phyloP scores from a whole-genome alignment of 2,888 invertebrate species.

The Thalpophila matura region DNA sequence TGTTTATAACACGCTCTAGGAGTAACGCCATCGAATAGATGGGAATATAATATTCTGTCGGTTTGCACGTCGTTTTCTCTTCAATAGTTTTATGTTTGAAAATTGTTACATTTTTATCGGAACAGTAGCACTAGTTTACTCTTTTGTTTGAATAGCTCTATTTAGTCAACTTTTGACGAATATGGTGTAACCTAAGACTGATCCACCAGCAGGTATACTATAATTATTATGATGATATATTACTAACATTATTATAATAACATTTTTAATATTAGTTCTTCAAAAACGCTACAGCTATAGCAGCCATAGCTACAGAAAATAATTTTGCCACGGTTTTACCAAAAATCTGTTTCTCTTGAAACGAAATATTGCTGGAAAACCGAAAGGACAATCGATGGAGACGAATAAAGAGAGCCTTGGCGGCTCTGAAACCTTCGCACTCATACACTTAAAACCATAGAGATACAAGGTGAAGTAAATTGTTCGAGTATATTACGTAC shows the following conservation, averaged over 20 bases:
- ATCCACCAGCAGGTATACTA: no score
- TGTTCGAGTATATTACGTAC: constrained; percentile 14
- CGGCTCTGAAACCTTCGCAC: background rate
- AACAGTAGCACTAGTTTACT: constrained; percentile 19
- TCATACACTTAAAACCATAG: constrained; percentile 9
- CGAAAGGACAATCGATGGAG: no score
- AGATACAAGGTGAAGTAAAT: constrained; percentile 33
- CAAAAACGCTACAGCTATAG: no score
- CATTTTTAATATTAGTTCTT: no score
- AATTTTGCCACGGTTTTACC: no score
- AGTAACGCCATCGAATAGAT: constrained; percentile 3
- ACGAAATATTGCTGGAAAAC: no score
- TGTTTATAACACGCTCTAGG: constrained; percentile 36
- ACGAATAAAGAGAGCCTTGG: no score
- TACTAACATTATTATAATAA: no score
- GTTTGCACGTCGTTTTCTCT: constrained; percentile 21
- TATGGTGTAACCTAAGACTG: background rate
- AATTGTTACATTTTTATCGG: constrained; percentile 21
- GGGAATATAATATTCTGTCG: constrained; percentile 4
- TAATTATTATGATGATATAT: no score
- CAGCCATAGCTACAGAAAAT: no score
- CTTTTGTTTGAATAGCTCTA: constrained; percentile 32
- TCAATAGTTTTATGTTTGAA: background rate
- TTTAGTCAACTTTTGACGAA: constrained; percentile 8
- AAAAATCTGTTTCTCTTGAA: no score